phyloP scores from a whole-genome alignment of 1,140 invertebrate genomes.

The Ditylenchus dipsaci region DNA sequence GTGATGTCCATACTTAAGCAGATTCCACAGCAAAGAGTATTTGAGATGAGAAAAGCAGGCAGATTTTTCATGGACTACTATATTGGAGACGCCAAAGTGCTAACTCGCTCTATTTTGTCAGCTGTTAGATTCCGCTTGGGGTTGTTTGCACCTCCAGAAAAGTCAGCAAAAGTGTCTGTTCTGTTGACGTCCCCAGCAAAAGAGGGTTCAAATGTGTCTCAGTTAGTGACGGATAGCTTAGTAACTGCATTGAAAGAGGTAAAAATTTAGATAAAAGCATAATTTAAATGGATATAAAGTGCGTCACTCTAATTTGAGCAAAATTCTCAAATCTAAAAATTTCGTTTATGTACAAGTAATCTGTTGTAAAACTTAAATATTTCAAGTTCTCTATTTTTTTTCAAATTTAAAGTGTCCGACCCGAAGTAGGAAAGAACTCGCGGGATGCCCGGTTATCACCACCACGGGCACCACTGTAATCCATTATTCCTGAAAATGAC shows the following conservation, averaged over 20 bases:
- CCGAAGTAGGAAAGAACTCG: too few relatives aligned
- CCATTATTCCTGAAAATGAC: too few relatives aligned
- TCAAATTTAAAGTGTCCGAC: too few relatives aligned
- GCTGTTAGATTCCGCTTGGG: constrained; percentile 1
- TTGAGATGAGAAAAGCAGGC: constrained; percentile 7
- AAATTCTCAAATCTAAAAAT: too few relatives aligned
- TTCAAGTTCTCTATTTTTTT: too few relatives aligned
- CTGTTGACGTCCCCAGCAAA: not conserved
- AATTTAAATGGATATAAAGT: not conserved
- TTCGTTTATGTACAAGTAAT: too few relatives aligned
- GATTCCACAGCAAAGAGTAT: constrained; percentile 10
- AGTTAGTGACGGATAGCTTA: not conserved
- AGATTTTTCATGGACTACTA: constrained; percentile 9
- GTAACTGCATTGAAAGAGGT: not conserved
- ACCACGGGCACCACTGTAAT: too few relatives aligned
- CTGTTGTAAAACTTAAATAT: too few relatives aligned
- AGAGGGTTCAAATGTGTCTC: not conserved
- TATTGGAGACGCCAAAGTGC: not conserved
- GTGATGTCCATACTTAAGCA: constrained; percentile 8
- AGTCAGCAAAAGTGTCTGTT: not conserved
- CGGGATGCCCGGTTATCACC: too few relatives aligned
- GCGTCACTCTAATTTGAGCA: too few relatives aligned
- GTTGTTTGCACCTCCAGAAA: not conserved
- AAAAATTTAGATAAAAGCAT: too few relatives aligned
- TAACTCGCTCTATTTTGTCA: constrained; percentile 8